These are phyloP conservation scores for Heterocephalus glaber DNA, from an alignment of 2,113 vertebrate genomes.

Conservation along the genomic window DNA sequence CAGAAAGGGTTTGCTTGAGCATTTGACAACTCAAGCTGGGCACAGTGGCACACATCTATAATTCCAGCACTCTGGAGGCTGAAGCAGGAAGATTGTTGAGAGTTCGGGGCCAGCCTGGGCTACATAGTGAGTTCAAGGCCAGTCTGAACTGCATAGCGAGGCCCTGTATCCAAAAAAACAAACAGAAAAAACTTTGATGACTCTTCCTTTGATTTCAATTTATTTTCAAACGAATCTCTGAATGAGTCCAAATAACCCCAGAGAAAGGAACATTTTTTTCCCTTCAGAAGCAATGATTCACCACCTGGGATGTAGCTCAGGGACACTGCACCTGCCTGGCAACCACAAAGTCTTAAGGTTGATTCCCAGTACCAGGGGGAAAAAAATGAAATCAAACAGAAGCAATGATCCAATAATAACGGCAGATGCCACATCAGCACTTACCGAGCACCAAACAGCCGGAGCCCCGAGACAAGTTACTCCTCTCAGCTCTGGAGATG, in stretches of 20 bases:
- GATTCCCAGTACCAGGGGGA: no score
- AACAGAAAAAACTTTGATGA: background rate
- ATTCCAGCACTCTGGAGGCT: no score
- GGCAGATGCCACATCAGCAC: background rate
- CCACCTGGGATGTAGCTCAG: no score
- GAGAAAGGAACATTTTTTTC: constrained; percentile 56
- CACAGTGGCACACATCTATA: no score
- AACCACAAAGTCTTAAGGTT: no score
- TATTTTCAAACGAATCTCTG: constrained; percentile 38
- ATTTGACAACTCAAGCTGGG: background rate
- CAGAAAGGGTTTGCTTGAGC: background rate
- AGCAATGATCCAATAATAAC: background rate
- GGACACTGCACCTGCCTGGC: no score
- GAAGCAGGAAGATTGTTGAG: no score
- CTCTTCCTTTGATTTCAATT: constrained; percentile 38
- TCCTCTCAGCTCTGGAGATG: background rate
- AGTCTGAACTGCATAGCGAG: no score
- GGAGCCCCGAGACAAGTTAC: background rate
- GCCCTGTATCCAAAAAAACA: no score
- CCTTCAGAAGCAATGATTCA: background rate
- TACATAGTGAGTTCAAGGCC: no score
- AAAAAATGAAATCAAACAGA: no score
- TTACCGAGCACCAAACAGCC: background rate
- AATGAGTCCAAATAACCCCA: constrained; percentile 49
- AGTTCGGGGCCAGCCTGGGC: no score